Conservation (phyloP, 2,797 vertebrate genomes). For the Xyrichtys novacula region DNA sequence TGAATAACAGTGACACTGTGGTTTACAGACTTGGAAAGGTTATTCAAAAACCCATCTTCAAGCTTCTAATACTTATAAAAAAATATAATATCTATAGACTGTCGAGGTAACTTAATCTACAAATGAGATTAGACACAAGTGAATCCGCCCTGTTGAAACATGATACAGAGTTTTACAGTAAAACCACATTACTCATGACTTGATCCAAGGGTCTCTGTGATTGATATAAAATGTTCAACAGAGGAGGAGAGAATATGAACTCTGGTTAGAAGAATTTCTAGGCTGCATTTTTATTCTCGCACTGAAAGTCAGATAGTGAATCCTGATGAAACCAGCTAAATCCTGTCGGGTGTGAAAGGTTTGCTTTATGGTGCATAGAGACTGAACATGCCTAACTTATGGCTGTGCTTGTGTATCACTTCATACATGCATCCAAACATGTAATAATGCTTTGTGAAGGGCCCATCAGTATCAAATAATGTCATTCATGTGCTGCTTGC, state of each 20-base stretch:
- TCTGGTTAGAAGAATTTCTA: neutral
- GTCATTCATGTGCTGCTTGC: no score
- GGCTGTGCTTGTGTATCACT: no score
- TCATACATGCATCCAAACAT: no score
- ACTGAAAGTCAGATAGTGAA: neutral
- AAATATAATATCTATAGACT: slow-evolving; percentile 3
- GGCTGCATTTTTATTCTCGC: neutral
- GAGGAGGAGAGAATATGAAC: neutral
- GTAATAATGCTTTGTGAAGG: no score
- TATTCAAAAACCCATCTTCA: slow-evolving; percentile 1
- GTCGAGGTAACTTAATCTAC: neutral
- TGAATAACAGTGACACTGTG: slow-evolving; percentile 14
- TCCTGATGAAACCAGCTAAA: neutral
- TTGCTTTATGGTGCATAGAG: neutral
- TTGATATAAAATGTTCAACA: neutral
- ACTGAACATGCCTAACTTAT: neutral
- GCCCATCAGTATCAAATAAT: no score
- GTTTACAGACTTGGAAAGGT: neutral
- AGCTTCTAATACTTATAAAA: slow-evolving; percentile 20
- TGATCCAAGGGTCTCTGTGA: no score
- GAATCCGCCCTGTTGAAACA: neutral
- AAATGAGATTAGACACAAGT: neutral
- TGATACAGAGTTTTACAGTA: no score
- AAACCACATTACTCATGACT: no score
- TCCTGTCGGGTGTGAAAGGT: neutral